A percentile compares a stretch with the other conserved stretches of the same genome.
phyloP scores from a whole-genome alignment of 2,113 vertebrate species.

The Burhinus oedicnemus region DNA sequence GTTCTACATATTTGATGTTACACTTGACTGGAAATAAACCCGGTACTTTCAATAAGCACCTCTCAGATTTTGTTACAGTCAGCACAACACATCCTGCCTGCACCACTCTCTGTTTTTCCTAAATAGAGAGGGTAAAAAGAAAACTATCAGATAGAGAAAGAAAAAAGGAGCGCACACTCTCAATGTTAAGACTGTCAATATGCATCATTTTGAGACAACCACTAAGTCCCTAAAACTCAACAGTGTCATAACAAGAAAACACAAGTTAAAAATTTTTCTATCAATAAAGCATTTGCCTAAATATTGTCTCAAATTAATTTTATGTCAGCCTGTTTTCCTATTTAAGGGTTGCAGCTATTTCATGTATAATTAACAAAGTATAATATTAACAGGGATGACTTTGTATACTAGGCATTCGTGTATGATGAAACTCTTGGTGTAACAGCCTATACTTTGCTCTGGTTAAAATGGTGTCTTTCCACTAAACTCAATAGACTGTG shows the following conservation, averaged over 20 bases:
- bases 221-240: neutral
- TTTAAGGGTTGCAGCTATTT: neutral
- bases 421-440: neutral
- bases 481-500: neutral
- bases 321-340: neutral
- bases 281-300: neutral
- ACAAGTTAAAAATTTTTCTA: neutral
- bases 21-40: constrained; percentile 39
- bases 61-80: neutral
- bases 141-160: neutral
- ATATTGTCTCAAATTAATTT: neutral
- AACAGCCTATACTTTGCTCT: neutral
- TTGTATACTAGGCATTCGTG: neutral
- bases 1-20: neutral
- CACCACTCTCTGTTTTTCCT: neutral
- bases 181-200: neutral
- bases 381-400: neutral
- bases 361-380: neutral
- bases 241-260: neutral
- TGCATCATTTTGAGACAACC: neutral
- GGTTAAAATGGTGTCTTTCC: neutral
- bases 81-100: neutral
- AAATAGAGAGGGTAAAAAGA: neutral
- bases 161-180: neutral
- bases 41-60: neutral